Evolutionary conservation across 2,888 invertebrate genomes (phyloP), one percentile per base, ranked within the genome.

Genomic region (Lasioglossum malachurum): DNA sequence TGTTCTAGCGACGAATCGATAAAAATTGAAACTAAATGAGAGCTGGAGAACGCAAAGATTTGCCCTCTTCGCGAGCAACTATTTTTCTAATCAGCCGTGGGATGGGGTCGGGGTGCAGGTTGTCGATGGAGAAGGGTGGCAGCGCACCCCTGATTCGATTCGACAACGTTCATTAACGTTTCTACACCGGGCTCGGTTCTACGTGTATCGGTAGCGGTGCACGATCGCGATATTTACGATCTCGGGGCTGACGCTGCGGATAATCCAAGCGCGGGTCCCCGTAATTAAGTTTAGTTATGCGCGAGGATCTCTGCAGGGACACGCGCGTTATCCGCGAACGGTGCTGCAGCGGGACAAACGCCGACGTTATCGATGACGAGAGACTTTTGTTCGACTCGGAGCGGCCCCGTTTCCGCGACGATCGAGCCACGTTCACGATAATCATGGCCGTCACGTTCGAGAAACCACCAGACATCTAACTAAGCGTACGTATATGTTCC

Each of bases 391-490:
- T 81, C 84, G 57, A 12, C 57, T 57, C 4, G n/a, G n/a, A 1
- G n/a, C 57, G 75, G 72, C 73, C 88, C 71, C 76, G 67, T 87
- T 83, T 81, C 57, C 38, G 69, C 75, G 78, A 72, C 83, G 79
- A 89, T 86, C 87, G 74, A 82, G 80, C 80, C 38, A 41, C 77
- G 74, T 81, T 82, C 77, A 81, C 69, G 75, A 81, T 88, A 86
- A 86, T 83, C 77, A 64, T 7, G 31, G 5, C 27, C 27, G 64
- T 27, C 64, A n/a, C 31, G 31, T 27, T 31, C 27, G 31, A 31
- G 31, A 31, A 64, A 4, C 31, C 4, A 7, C 2, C 31, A 64
- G 31, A 64, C 64, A 31, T 31, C 60, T 31, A 14, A 5, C 60
- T 31, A 5, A 2, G 16, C 2, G 16, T 27, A 7, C 60, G 57